Evolutionary conservation across 2,888 invertebrate species (phyloP).

Genomic region (Dermolepida albohirtum): DNA sequence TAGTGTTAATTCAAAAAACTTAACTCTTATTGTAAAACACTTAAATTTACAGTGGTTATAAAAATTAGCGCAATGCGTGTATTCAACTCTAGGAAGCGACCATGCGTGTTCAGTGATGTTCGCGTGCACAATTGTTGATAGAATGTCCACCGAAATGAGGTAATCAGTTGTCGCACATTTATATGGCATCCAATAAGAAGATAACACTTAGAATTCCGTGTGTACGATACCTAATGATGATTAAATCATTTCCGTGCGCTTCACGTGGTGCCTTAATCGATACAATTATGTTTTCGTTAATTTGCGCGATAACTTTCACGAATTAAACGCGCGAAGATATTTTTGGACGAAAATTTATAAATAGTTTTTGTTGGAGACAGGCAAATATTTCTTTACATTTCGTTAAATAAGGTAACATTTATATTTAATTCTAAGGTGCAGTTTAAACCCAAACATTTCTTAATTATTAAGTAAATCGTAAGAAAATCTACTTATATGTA

Average conservation of each 20-base stretch:
- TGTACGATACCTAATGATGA: constrained; percentile 23
- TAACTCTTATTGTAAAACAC: no score
- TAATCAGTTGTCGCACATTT: constrained; percentile 53
- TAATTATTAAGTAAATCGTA: no score
- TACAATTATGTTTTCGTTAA: constrained; percentile 31
- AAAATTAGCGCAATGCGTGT: constrained; percentile 41
- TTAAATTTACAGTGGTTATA: no score
- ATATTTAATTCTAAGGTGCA: no score
- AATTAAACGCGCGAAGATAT: no score
- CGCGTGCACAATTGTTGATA: constrained; percentile 56
- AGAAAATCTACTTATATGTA: no score
- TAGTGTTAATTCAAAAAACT: no score
- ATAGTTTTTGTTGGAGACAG: no score
- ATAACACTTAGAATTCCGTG: constrained; percentile 25
- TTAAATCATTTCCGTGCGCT: constrained; percentile 32
- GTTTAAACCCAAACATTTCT: no score
- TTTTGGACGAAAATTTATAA: no score
- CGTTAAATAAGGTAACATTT: no score
- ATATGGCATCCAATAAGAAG: constrained; percentile 25
- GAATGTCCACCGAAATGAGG: constrained; percentile 56
- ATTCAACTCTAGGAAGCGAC: constrained; percentile 41
- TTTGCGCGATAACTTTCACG: constrained; percentile 6
- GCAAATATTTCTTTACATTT: no score
- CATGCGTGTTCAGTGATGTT: constrained; percentile 53
- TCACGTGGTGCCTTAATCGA: constrained; percentile 10